Evolutionary conservation across 2,888 invertebrate species (phyloP).

Genomic region (Selenia dentaria): DNA sequence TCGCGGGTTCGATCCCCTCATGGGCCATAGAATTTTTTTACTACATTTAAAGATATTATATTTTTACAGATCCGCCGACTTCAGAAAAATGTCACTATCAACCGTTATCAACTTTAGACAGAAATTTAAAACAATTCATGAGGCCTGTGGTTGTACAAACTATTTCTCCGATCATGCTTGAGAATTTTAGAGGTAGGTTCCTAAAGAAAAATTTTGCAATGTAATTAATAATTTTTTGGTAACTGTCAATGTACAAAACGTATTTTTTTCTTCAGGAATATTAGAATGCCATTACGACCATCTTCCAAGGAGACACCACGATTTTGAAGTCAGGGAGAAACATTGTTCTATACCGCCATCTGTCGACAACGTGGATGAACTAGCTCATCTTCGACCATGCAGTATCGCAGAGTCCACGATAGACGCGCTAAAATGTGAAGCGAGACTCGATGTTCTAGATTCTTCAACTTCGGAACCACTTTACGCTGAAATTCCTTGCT

Average conservation of each 20-base stretch:
- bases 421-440: slow-evolving; percentile 75
- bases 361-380: slow-evolving; percentile 54
- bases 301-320: slow-evolving; percentile 72
- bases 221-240: no score
- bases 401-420: slow-evolving; percentile 68
- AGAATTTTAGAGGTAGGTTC: slow-evolving; percentile 85
- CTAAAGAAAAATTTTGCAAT: neutral
- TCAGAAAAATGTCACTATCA: slow-evolving; percentile 79
- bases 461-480: slow-evolving; percentile 82
- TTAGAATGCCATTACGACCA: slow-evolving; percentile 87
- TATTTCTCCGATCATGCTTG: slow-evolving; percentile 81
- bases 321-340: slow-evolving; percentile 53
- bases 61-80: slow-evolving; percentile 79
- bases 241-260: no score
- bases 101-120: slow-evolving; percentile 74
- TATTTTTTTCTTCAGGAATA: slow-evolving; percentile 59
- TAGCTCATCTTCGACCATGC: slow-evolving; percentile 54
- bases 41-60: no score
- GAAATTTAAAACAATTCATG: slow-evolving; percentile 80
- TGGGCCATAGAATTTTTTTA: slow-evolving; percentile 78
- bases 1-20: slow-evolving; percentile 91
- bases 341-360: slow-evolving; percentile 66
- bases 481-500: slow-evolving; percentile 88
- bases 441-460: slow-evolving; percentile 68
- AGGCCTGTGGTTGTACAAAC: slow-evolving; percentile 77